Percentiles rank a stretch among this genome's conserved stretches.
phyloP scores from a whole-genome alignment of 1,140 invertebrate genomes.

The Drosophila persimilis region DNA sequence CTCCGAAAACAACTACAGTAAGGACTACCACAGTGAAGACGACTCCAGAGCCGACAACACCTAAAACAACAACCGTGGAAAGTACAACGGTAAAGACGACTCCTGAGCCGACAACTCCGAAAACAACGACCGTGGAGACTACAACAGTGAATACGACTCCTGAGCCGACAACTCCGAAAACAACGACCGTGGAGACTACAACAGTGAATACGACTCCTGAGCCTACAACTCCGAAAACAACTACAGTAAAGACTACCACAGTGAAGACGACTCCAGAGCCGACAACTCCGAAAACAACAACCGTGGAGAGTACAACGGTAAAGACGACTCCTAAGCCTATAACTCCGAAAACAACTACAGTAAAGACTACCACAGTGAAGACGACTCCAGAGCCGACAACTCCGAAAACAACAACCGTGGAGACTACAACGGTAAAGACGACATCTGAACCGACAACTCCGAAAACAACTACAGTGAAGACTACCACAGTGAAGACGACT shows the following conservation, averaged over 20 bases:
- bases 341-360: not conserved
- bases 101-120: too few species aligned
- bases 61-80: too few species aligned
- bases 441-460: not conserved
- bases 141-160: too few species aligned
- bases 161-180: too few species aligned
- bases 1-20: too few species aligned
- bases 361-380: not conserved
- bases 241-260: rapidly evolving
- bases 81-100: too few species aligned
- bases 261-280: not conserved
- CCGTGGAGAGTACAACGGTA: not conserved
- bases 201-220: too few species aligned
- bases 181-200: too few species aligned
- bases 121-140: too few species aligned
- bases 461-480: not conserved
- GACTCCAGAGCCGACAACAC: too few species aligned
- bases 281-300: not conserved
- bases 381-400: not conserved
- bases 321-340: not conserved
- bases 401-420: not conserved
- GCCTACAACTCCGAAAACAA: too few species aligned
- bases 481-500: not conserved
- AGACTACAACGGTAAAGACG: not conserved
- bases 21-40: too few species aligned